Evolutionary conservation across 2,113 vertebrate genomes (phyloP), one percentile per base, ranked within the genome.

Genomic region (Odontophorus gujanensis): DNA sequence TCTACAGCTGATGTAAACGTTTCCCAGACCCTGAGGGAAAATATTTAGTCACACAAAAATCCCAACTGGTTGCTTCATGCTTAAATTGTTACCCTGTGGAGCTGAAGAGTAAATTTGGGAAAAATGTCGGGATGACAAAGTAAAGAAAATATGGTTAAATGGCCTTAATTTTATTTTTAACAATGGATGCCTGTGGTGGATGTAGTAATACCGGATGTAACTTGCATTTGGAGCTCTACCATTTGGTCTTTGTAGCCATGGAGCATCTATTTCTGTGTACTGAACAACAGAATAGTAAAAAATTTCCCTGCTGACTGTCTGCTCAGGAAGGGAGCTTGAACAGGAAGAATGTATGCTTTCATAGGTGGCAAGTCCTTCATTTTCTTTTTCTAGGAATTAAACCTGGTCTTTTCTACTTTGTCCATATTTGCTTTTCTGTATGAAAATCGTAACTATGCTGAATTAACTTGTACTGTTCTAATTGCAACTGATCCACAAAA

Each of bases 151-250:
- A 79, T 17, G 51, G 72, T 47, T 58, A 82, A 87, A 84, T 38
- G 5, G 13, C 47, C 81, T 81, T 89, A 47, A 87, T 77, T 85
- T 92, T 90, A 71, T 91, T 94, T 93, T 87, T 92, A 93, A 72
- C 78, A 89, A 65, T 50, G 67, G 61, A 40, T 88, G 73, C 68
- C 0, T 0, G 45, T 88, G 24, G 36, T 42, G 34, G n/a, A 65
- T 80, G 75, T 68, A 91, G 47, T 57, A 83, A 73, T 69, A 38
- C n/a, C 83, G 81, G 89, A 42, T 36, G 75, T 51, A 55, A 47
- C 15, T 40, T 40, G 51, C 43, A 47, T 69, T 89, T 85, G 82
- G 65, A 81, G 36, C 65, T 81, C 58, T 61, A 43, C 21, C 42
- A 65, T 48, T 92, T 91, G 68, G 81, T 77, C 55, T 81, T 91